Evolutionary conservation across 2,888 invertebrate species (phyloP).

Genomic region (Notodonta dromedarius): DNA sequence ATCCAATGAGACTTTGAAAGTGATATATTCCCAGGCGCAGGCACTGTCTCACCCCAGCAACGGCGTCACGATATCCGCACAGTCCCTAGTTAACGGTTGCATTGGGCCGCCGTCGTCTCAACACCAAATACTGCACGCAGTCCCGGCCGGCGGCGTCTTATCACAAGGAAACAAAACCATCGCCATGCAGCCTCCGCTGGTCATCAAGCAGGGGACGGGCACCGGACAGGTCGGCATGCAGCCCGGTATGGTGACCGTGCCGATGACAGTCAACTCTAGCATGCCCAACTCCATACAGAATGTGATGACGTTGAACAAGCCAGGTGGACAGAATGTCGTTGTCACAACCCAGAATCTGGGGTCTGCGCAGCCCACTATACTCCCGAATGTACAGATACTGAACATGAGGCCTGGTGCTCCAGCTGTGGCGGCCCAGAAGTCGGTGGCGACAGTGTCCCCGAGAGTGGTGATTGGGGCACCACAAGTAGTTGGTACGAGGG

Average conservation of each 20-base stretch:
- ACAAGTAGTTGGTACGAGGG: conserved; percentile 92
- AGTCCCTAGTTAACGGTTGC: conserved; percentile 88
- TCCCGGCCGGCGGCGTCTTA: conserved; percentile 70
- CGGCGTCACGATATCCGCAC: conserved; percentile 61
- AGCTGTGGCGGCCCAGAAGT: conserved; percentile 88
- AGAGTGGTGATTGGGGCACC: conserved; percentile 93
- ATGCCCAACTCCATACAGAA: conserved; percentile 84
- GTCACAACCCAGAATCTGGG: conserved; percentile 86
- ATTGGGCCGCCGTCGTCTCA: conserved; percentile 84
- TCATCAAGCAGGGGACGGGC: conserved; percentile 74
- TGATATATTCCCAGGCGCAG: conserved; percentile 82
- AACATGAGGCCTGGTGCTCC: conserved; percentile 92
- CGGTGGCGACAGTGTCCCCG: conserved; percentile 90
- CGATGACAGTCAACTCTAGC: conserved; percentile 86
- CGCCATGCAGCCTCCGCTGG: conserved; percentile 75
- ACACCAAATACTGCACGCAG: conserved; percentile 80
- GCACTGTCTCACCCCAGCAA: conserved; percentile 65
- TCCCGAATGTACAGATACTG: conserved; percentile 93
- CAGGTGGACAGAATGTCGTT: conserved; percentile 78
- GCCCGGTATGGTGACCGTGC: conserved; percentile 86
- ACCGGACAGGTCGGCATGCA: conserved; percentile 72
- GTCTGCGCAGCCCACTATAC: conserved; percentile 85
- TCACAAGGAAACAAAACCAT: conserved; percentile 59
- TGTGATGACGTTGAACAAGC: conserved; percentile 87
- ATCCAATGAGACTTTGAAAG: conserved; percentile 81